A percentile compares a stretch with the other conserved stretches of the same genome.
phyloP scores from a whole-genome alignment of 2,113 vertebrate species.

The Lampris incognitus region DNA sequence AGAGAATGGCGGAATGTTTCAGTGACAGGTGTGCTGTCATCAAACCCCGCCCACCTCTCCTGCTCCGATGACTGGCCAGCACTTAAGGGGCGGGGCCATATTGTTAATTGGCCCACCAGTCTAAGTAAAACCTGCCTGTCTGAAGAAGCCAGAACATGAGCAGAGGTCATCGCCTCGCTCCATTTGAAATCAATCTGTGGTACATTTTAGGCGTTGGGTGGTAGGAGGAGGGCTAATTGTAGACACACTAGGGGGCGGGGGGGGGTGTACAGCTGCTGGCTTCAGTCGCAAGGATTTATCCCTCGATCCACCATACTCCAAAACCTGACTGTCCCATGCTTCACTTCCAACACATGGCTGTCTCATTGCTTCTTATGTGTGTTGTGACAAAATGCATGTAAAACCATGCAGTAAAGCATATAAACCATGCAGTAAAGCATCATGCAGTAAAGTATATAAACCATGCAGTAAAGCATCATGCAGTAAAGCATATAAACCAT shows the following conservation, averaged over 20 bases:
- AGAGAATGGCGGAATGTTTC: neutral
- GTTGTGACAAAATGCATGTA: no score
- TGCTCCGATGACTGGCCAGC: neutral
- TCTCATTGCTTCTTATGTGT: no score
- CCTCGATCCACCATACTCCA: neutral
- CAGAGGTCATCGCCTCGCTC: conserved; percentile 28
- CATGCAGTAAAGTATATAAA: no score
- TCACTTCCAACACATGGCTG: no score
- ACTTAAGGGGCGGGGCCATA: neutral
- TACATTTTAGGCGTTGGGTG: conserved; percentile 15
- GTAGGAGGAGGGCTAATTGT: conserved; percentile 54
- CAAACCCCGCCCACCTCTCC: neutral
- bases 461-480: no score
- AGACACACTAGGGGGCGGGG: conserved; percentile 36
- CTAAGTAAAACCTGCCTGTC: conserved; percentile 39
- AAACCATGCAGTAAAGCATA: no score
- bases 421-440: no score
- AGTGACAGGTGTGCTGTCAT: neutral
- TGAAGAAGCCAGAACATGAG: conserved; percentile 37
- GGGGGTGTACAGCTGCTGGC: conserved; percentile 66
- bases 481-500: no score
- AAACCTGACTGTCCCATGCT: neutral
- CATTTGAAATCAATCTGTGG: conserved; percentile 30
- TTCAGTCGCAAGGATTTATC: conserved; percentile 58
- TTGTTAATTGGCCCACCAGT: neutral